Evolutionary conservation across 2,888 invertebrate species (phyloP).

Genomic region (Erebia aethiops): DNA sequence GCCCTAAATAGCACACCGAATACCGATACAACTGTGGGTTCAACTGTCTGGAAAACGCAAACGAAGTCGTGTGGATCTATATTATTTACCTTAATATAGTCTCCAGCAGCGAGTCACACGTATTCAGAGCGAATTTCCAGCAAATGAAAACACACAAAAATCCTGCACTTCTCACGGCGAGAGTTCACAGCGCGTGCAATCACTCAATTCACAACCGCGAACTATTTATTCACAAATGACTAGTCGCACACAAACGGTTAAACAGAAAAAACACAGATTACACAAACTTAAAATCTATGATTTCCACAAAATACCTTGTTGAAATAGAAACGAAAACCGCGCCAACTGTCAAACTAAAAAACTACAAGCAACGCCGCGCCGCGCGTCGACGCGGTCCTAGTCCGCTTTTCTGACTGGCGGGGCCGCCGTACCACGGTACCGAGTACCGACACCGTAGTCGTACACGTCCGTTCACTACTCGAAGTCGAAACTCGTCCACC

Average conservation of each 20-base stretch:
- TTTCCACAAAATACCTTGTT: constrained; percentile 72
- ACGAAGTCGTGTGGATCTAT: not conserved
- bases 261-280: constrained; percentile 80
- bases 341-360: constrained; percentile 83
- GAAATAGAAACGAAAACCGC: constrained; percentile 77
- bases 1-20: constrained; percentile 53
- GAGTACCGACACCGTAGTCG: not conserved
- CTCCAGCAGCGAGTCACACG: constrained; percentile 53
- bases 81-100: constrained; percentile 65
- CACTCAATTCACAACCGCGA: constrained; percentile 77
- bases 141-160: constrained; percentile 72
- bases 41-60: constrained; percentile 2
- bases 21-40: not conserved
- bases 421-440: constrained; percentile 51
- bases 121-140: constrained; percentile 66
- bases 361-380: constrained; percentile 81
- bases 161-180: constrained; percentile 71
- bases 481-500: constrained; percentile 47
- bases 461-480: constrained; percentile 30
- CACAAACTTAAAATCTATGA: constrained; percentile 81
- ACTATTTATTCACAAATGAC: constrained; percentile 74
- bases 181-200: constrained; percentile 72
- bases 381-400: constrained; percentile 78
- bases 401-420: constrained; percentile 76
- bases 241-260: constrained; percentile 71